Evolutionary conservation across 2,888 invertebrate genomes (phyloP), one percentile per base, ranked within the genome.

Genomic region (Ennomos quercinarius): DNA sequence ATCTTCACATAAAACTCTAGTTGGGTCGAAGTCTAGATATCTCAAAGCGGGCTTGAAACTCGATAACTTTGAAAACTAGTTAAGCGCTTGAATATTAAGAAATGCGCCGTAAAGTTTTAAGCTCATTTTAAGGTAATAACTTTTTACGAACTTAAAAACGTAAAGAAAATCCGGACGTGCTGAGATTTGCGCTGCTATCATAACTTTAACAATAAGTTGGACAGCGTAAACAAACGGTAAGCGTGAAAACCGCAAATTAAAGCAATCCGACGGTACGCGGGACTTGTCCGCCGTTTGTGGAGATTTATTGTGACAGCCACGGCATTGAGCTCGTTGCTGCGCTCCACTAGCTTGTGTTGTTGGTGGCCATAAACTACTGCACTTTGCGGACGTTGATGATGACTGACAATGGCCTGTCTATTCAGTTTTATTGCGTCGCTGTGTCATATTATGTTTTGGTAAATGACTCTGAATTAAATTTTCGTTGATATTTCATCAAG

Each of bases 301-400:
- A 72, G 79, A 85, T 83, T 84, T 81, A 83, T 79, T 63, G 76
- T 61, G 78, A 79, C 77, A 77, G 73, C 57, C 63, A 66, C 70
- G 69, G 69, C 73, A 68, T 70, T 63, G 64, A 57, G 42, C 57
- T 38, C 39, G 50, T 43, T 43, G 58, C 57, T 12, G 27, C 55
- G 53, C 55, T 51, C 46, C 37, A 63, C 51, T 57, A 46, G 57
- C 58, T 73, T 68, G 61, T 59, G 66, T 73, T 74, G 53, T n/a
- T 63, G 63, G 73, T 68, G 74, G 66, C 77, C 72, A 76, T 81
- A 78, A 81, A 78, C 71, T 73, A 82, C 71, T 71, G 73, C 72
- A 76, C 72, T 80, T 78, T 74, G 75, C 59, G 72, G 74, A 72
- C 59, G 64, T 74, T 79, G 81, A 76, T 77, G 78, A 73, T 82